Evolutionary conservation across 2,888 invertebrate genomes (phyloP).

Genomic region (Agrochola lychnidis): DNA sequence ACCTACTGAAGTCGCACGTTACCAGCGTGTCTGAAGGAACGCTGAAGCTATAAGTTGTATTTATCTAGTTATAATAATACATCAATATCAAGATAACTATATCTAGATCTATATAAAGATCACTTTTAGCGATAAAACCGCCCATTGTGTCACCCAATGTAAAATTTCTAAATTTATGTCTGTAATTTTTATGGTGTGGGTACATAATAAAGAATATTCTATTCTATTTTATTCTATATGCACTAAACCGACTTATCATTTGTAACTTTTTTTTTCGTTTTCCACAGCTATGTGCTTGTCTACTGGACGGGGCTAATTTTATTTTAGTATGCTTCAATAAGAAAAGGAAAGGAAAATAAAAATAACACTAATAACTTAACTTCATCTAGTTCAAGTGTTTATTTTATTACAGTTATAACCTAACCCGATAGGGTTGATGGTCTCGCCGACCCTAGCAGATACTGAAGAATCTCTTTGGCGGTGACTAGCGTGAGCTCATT

Average conservation of each 20-base stretch:
- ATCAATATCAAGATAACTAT: too few relatives aligned
- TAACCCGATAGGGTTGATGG: slow-evolving; percentile 21
- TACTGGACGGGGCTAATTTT: not conserved
- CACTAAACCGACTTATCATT: not conserved
- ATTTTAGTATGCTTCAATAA: not conserved
- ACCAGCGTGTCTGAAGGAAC: too few relatives aligned
- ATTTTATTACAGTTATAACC: not conserved
- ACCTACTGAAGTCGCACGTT: too few relatives aligned
- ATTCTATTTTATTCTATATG: too few relatives aligned
- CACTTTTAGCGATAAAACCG: too few relatives aligned
- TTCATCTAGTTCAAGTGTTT: slow-evolving; percentile 29
- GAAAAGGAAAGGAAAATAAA: slow-evolving; percentile 9
- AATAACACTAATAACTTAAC: slow-evolving; percentile 5
- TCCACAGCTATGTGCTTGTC: not conserved
- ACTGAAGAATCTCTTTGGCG: slow-evolving; percentile 41
- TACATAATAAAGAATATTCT: too few relatives aligned
- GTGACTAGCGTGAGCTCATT: slow-evolving; percentile 29
- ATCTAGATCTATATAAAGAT: too few relatives aligned
- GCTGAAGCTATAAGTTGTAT: not conserved
- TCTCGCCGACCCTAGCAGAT: slow-evolving; percentile 35
- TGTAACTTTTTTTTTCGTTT: not conserved
- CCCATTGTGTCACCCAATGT: too few relatives aligned
- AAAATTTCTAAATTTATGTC: too few relatives aligned
- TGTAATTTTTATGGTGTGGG: too few relatives aligned
- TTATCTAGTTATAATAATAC: not conserved